Conservation (phyloP, 2,888 invertebrate species). For the Parascotia fuliginaria region DNA sequence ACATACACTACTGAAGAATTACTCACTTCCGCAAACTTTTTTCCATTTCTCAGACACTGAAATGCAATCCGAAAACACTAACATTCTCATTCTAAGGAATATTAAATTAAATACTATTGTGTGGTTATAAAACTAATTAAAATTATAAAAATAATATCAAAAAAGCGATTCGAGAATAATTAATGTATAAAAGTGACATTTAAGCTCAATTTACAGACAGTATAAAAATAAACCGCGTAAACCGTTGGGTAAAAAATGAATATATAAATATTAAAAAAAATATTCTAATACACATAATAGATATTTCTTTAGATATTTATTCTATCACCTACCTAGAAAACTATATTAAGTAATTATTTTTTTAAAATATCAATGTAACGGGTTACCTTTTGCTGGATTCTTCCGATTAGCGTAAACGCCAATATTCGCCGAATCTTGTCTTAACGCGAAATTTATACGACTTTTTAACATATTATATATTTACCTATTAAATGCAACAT, state of each 20-base stretch:
- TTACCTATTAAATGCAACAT: conserved; percentile 32
- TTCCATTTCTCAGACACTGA: conserved; percentile 84
- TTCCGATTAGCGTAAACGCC: conserved; percentile 9
- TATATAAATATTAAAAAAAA: neutral
- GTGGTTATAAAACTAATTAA: conserved; percentile 25
- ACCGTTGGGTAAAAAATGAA: conserved; percentile 16
- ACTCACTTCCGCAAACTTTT: conserved; percentile 85
- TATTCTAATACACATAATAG: no score
- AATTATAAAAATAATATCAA: conserved; percentile 24
- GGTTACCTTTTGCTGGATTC: conserved; percentile 27
- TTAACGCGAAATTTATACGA: conserved; percentile 14
- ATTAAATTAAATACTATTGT: conserved; percentile 30
- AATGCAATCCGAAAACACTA: conserved; percentile 80
- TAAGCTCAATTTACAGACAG: conserved; percentile 36
- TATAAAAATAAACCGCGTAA: conserved; percentile 13
- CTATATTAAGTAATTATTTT: neutral
- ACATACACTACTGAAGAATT: conserved; percentile 67
- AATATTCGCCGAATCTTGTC: conserved; percentile 15
- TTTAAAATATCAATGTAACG: neutral
- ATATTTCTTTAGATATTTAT: no score
- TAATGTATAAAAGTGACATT: conserved; percentile 8
- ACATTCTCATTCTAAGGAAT: conserved; percentile 69
- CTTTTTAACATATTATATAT: conserved; percentile 9
- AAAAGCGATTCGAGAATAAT: conserved; percentile 28
- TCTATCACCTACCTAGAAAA: neutral